Evolutionary conservation across 2,113 vertebrate species (phyloP).

Genomic region (Boulengeromyrus knoepffleri): DNA sequence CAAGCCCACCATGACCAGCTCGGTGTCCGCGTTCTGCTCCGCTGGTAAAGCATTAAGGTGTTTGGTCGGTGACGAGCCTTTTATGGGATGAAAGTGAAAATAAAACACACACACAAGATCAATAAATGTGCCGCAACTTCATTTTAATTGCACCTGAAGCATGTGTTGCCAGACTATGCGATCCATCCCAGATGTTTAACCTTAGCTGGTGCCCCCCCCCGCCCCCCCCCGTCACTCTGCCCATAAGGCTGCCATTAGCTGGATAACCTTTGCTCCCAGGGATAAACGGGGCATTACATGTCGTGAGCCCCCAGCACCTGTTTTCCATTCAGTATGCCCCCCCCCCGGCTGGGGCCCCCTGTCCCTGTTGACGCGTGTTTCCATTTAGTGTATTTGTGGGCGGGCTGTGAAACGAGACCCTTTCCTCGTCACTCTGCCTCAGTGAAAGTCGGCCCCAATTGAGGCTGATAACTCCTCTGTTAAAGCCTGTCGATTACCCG

Average conservation of each 20-base stretch:
- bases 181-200: constrained; percentile 68
- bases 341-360: constrained; percentile 49
- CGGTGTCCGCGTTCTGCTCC: constrained; percentile 54
- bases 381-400: too few species aligned
- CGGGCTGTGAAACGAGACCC: constrained; percentile 69
- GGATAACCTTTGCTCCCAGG: constrained; percentile 67
- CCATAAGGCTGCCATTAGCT: constrained; percentile 71
- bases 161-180: constrained; percentile 63
- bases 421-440: constrained; percentile 55
- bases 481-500: constrained; percentile 23
- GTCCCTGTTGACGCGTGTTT: constrained; percentile 61
- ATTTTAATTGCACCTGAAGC: constrained; percentile 73
- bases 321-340: constrained; percentile 68
- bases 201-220: constrained; percentile 41
- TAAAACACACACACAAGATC: constrained; percentile 38
- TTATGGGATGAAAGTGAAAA: constrained; percentile 6
- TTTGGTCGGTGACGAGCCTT: constrained; percentile 64
- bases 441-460: constrained; percentile 48
- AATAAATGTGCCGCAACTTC: constrained; percentile 71
- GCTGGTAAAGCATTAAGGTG: constrained; percentile 61
- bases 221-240: constrained; percentile 46
- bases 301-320: constrained; percentile 65
- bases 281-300: constrained; percentile 65
- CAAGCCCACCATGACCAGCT: not conserved
- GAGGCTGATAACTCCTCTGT: constrained; percentile 40